Conservation (phyloP, 2,797 vertebrate species). For the Gouania willdenowi region DNA sequence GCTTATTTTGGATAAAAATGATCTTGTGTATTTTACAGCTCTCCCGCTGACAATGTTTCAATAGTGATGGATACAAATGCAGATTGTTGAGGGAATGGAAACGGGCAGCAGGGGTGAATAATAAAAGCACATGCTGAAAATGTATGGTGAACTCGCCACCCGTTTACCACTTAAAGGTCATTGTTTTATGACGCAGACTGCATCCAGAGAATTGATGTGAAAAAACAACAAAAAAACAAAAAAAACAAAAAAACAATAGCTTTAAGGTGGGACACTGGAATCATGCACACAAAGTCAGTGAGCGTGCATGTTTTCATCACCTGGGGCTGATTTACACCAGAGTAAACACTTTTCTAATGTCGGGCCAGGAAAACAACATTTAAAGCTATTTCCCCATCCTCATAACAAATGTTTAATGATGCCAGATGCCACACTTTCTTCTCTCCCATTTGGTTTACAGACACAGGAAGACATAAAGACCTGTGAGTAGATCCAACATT, state of each 20-base stretch:
- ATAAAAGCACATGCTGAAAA: too few species aligned
- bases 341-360: conserved; percentile 11
- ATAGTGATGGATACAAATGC: too few species aligned
- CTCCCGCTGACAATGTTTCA: too few species aligned
- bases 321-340: conserved; percentile 19
- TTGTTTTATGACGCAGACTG: too few species aligned
- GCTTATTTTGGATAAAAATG: conserved; percentile 25
- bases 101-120: too few species aligned
- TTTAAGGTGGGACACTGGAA: background rate
- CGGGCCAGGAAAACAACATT: conserved; percentile 25
- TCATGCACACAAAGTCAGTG: background rate
- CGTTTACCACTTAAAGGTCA: too few species aligned
- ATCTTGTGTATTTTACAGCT: background rate
- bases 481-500: conserved; percentile 15
- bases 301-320: conserved; percentile 30
- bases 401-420: conserved; percentile 57
- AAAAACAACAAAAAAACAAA: background rate
- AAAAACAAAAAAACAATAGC: too few species aligned
- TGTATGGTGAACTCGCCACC: too few species aligned
- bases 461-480: conserved; percentile 23
- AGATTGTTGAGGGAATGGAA: too few species aligned
- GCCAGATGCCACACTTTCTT: conserved; percentile 52
- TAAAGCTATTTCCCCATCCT: conserved; percentile 16
- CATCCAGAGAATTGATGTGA: background rate
- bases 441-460: conserved; percentile 20